Percentiles rank a stretch among this genome's conserved stretches.
These are phyloP conservation scores for Phenganax marumi DNA, from an alignment of 92 coral and sea anemone species.

Conservation along the genomic window DNA sequence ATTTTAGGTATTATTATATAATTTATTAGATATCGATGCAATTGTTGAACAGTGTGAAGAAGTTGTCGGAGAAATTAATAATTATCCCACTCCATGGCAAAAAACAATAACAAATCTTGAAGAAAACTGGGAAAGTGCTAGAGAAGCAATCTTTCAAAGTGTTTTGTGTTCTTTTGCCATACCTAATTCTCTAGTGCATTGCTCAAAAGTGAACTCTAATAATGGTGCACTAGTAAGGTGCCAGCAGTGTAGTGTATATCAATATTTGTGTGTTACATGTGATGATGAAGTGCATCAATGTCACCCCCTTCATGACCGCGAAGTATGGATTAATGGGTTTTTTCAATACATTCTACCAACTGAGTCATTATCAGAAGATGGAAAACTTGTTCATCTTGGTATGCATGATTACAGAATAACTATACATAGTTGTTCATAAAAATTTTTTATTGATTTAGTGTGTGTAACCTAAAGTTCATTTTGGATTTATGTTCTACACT, in stretches of 20 bases:
- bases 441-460: too few species aligned
- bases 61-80: not conserved
- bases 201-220: not conserved
- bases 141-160: not conserved
- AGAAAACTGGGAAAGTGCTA: too few species aligned
- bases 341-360: not conserved
- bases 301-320: conserved; percentile 17
- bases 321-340: not conserved
- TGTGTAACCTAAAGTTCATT: too few species aligned
- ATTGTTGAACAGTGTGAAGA: too few species aligned
- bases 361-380: not conserved
- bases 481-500: too few species aligned
- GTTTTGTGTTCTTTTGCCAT: not conserved
- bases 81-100: not conserved
- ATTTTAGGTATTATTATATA: too few species aligned
- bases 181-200: not conserved
- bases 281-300: conserved; percentile 17
- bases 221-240: not conserved
- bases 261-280: not conserved
- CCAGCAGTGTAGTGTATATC: not conserved
- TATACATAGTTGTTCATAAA: too few species aligned
- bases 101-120: not conserved
- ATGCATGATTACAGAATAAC: too few species aligned
- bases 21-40: not conserved
- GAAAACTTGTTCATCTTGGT: not conserved